Percentiles rank a stretch among this genome's conserved stretches.
phyloP scores from a whole-genome alignment of 2,113 vertebrate genomes.

The Pachycephala philippinensis region DNA sequence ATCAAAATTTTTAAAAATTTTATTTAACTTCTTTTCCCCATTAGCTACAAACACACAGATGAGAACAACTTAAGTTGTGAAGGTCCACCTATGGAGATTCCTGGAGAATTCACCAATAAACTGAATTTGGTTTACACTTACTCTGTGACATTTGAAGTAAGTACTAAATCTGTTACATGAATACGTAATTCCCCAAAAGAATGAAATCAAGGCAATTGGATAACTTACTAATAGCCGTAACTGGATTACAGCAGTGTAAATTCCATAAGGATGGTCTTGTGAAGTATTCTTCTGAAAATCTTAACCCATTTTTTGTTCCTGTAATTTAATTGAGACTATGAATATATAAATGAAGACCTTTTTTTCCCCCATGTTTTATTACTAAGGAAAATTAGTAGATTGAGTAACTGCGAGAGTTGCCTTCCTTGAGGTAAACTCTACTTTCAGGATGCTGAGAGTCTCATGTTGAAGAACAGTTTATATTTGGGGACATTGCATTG shows the following conservation, averaged over 20 bases:
- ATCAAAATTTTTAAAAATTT: neutral
- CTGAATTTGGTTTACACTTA: constrained; percentile 83
- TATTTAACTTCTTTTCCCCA: neutral
- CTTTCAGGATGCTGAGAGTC: neutral
- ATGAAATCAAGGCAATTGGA: neutral
- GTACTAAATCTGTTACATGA: neutral
- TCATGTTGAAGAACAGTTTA: neutral
- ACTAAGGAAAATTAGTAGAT: neutral
- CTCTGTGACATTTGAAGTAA: constrained; percentile 84
- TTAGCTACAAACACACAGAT: constrained; percentile 81
- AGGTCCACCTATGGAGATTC: constrained; percentile 81
- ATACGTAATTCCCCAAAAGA: neutral
- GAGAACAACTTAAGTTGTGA: constrained; percentile 72
- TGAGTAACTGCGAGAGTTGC: neutral
- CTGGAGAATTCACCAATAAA: constrained; percentile 70
- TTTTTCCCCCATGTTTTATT: neutral
- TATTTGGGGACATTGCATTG: neutral
- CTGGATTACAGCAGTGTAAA: neutral
- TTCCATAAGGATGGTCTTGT: neutral
- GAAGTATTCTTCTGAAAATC: neutral
- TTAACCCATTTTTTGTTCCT: neutral
- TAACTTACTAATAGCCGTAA: neutral
- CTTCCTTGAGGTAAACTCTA: neutral
- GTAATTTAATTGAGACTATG: neutral
- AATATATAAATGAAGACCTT: neutral